Evolutionary conservation across 2,888 invertebrate species (phyloP), one percentile per base, ranked within the genome.

Genomic region (Chironomus riparius): DNA sequence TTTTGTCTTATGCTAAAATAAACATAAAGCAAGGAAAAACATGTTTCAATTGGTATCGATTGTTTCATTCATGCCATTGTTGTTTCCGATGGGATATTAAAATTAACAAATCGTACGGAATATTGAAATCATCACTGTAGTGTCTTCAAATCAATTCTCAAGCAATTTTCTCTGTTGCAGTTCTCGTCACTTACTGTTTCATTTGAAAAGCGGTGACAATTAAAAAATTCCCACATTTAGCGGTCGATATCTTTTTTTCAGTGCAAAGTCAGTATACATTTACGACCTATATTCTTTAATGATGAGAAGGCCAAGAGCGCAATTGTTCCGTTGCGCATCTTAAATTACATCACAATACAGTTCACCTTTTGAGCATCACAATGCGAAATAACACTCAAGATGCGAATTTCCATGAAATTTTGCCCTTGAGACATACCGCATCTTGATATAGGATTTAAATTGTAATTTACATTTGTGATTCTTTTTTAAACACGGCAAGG

Each of bases 271-370:
- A 13, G 68, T 15, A 7, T 68, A n/a, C 68, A 28, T 13, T 13
- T n/a, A 28, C 68, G 68, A 28, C 68, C 47, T 68, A 28, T 68
- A 38, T 68, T 74, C 74, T 74, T 38, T 74, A 74, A 74, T 74
- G 74, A 74, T 62, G 74, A 74, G 74, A 74, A 74, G 74, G 74
- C 74, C 74, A 74, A 74, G 74, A 74, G 74, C 74, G 62, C 72
- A 73, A 71, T 73, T 73, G 72, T 73, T 73, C 48, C 47, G 65
- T 47, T 73, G 72, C 72, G 56, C 71, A 18, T 21, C 72, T 73
- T 62, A 62, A 73, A 68, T 74, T 74, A 74, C 74, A 74, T 74
- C 74, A 74, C 24, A 65, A 74, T 47, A 56, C 15, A 21, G 65
- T 24, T 65, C 65, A 24, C 56, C n/a, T 56, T 18, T 56, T 18